Percentiles rank a stretch among this genome's conserved stretches.
Conservation (phyloP, 2,888 invertebrate species). For the Nomada ruficornis region DNA sequence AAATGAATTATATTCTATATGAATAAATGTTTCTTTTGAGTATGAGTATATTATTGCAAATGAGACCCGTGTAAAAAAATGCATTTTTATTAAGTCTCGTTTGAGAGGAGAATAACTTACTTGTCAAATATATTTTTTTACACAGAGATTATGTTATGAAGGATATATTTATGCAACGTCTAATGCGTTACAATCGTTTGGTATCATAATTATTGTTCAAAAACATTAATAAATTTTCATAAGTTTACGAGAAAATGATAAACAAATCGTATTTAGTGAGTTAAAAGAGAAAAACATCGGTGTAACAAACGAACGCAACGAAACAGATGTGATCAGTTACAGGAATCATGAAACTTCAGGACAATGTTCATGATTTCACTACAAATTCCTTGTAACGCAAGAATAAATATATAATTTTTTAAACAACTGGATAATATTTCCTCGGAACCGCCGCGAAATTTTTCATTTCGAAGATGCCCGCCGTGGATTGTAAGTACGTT, state of each 20-base stretch:
- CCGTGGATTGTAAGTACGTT: constrained; percentile 49
- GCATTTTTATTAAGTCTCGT: neutral
- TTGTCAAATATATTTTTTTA: neutral
- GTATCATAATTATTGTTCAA: too few species aligned
- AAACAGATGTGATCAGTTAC: constrained; percentile 65
- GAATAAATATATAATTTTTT: constrained; percentile 52
- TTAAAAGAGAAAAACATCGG: constrained; percentile 40
- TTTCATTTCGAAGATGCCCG: constrained; percentile 29
- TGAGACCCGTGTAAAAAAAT: neutral
- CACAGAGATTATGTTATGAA: too few species aligned
- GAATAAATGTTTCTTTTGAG: neutral
- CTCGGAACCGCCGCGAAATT: constrained; percentile 1
- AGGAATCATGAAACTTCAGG: constrained; percentile 54
- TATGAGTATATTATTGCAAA: neutral
- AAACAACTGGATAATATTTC: constrained; percentile 1
- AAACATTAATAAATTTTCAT: too few species aligned
- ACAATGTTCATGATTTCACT: constrained; percentile 64
- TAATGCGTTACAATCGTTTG: too few species aligned
- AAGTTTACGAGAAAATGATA: too few species aligned
- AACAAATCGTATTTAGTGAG: too few species aligned
- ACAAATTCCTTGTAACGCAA: constrained; percentile 72
- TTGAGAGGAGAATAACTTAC: too few species aligned
- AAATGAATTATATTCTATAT: neutral
- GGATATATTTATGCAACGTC: too few species aligned
- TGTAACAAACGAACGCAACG: constrained; percentile 63